Conservation (phyloP, 1,140 invertebrate genomes). For the Hormaphis cornu region DNA sequence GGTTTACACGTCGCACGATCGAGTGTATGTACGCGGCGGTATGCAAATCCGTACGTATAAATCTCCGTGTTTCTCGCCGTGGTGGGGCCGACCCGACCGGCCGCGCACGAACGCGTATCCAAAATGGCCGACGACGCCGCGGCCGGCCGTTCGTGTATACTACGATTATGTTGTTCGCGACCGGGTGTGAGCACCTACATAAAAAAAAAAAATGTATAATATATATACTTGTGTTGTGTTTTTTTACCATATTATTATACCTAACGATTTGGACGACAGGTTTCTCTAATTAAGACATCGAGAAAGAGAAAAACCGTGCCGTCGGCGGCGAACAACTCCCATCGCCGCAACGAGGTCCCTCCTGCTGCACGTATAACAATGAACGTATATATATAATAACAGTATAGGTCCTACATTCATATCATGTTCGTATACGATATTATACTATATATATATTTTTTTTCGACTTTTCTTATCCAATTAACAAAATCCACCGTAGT, state of each 20-base stretch:
- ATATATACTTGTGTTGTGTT: too few species aligned
- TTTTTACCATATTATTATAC: too few species aligned
- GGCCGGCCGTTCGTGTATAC: too few species aligned
- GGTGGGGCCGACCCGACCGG: not conserved
- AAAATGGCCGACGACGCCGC: slow-evolving; percentile 24
- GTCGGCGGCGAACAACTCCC: slow-evolving; percentile 18
- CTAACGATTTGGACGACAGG: slow-evolving; percentile 10
- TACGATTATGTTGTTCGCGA: slow-evolving; percentile 10
- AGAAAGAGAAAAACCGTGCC: slow-evolving; percentile 14
- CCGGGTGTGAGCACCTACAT: not conserved
- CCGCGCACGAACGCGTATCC: slow-evolving; percentile 15
- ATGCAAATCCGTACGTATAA: slow-evolving; percentile 28
- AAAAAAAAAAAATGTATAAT: too few species aligned
- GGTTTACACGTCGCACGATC: not conserved
- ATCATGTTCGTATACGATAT: not conserved
- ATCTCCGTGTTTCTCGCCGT: not conserved
- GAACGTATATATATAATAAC: not conserved
- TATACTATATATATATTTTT: too few species aligned
- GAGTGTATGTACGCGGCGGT: slow-evolving; percentile 5
- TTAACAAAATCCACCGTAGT: slow-evolving; percentile 20
- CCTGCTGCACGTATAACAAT: slow-evolving; percentile 1
- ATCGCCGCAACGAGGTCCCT: slow-evolving; percentile 18
- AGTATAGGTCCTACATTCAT: not conserved
- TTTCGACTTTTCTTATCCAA: not conserved
- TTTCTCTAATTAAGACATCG: slow-evolving; percentile 32